Conservation (phyloP, 2,888 invertebrate species). For the Hydrotaea diabolus region DNA sequence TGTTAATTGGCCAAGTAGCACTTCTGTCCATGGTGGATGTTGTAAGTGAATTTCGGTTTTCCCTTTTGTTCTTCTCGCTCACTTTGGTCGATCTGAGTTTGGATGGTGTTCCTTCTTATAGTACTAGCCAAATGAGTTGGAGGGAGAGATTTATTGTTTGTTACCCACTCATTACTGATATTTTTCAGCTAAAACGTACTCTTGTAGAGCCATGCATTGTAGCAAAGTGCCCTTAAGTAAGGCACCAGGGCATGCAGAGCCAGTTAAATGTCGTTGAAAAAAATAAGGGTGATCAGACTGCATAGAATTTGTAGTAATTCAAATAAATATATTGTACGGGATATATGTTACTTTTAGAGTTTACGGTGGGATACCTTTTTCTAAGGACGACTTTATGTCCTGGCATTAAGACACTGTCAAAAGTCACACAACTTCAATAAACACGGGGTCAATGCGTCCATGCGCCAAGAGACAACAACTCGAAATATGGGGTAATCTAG, state of each 20-base stretch:
- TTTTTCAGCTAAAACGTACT: conserved; percentile 35
- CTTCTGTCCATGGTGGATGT: not conserved
- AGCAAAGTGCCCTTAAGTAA: conserved; percentile 26
- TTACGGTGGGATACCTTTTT: no score
- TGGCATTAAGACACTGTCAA: no score
- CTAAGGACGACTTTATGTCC: no score
- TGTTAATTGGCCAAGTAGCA: conserved; percentile 62
- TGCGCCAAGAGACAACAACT: no score
- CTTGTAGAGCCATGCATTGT: conserved; percentile 15
- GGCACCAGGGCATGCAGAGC: conserved; percentile 11
- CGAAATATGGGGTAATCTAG: no score
- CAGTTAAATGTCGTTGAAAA: conserved; percentile 26
- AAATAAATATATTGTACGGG: no score
- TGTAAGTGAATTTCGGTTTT: conserved; percentile 51
- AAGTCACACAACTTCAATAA: no score
- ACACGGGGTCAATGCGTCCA: no score
- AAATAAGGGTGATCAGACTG: conserved; percentile 30
- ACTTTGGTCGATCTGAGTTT: not conserved
- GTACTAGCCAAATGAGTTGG: not conserved
- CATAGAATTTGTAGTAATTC: not conserved
- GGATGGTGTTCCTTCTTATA: conserved; percentile 18
- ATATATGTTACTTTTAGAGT: no score
- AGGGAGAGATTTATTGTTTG: conserved; percentile 55
- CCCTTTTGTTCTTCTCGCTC: not conserved
- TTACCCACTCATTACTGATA: conserved; percentile 44